Evolutionary conservation across 1,140 invertebrate species (phyloP), one percentile per base, ranked within the genome.

Genomic region (Tetramorium parvispinum): DNA sequence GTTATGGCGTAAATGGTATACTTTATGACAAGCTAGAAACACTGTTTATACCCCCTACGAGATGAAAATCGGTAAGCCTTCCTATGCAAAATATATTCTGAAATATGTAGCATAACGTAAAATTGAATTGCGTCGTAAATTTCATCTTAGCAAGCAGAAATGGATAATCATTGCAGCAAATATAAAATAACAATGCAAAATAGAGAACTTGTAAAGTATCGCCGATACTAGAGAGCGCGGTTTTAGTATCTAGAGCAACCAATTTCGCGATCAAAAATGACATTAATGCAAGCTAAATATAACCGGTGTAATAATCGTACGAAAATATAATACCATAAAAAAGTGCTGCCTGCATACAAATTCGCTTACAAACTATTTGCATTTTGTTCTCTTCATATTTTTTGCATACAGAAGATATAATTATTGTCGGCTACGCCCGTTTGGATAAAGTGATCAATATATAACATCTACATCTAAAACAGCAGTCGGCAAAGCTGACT

Each of bases 271-370:
- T 66, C 66, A 82, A 53, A 88, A 66, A 87, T 18, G 46, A 66
- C 71, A 51, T 88, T 81, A 77, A 87, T 70, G 71, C 46, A 40
- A 21, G 3, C 37, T 78, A 18, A 68, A 85, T 7, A 8, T 61
- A 87, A 11, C 32, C 59, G 57, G 13, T 66, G 75, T 3, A 55
- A 32, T 37, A 32, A 73, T 13, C 46, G 11, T 3, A 13, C 16
- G 11, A 53, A 86, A 32, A 40, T 1, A 66, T 43, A 70, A 78
- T 59, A 40, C 21, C 32, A 11, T 8, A 40, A 16, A 40, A 81
- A 66, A 68, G 8, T 51, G 51, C 51, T 65, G 32, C 8, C 27
- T 37, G 13, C 32, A 11, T 13, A 32, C 2, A 32, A 16, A 24
- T 21, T 32, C 8, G 11, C 53, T 57, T 11, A 3, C 8, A 10